A percentile compares a stretch with the other conserved stretches of the same genome.
Conservation (phyloP, 2,888 invertebrate genomes). For the Pristionchus fissidentatus region DNA sequence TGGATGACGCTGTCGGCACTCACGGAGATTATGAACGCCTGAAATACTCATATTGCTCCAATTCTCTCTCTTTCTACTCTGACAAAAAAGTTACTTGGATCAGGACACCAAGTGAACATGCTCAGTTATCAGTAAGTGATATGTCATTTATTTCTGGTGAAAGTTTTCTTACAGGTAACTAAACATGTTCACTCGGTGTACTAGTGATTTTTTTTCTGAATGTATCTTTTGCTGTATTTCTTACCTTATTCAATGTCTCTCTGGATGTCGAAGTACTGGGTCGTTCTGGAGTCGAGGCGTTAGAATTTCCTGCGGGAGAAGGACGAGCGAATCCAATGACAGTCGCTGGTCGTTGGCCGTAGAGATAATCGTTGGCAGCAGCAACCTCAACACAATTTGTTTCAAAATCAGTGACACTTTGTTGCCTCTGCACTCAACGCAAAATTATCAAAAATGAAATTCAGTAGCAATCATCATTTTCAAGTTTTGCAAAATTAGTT, state of each 20-base stretch:
- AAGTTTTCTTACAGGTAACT: no score
- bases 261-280: not conserved
- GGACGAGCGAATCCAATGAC: conserved; percentile 67
- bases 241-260: conserved; percentile 20
- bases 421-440: no score
- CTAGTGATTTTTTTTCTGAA: not conserved
- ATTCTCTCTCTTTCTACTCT: not conserved
- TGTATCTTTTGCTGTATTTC: not conserved
- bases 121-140: no score
- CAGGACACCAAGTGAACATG: no score
- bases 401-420: not conserved
- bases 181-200: no score
- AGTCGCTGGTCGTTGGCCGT: conserved; percentile 70
- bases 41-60: not conserved
- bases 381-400: conserved; percentile 51
- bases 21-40: conserved; percentile 32
- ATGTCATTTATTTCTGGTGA: no score
- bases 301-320: conserved; percentile 10
- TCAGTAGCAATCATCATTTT: no score
- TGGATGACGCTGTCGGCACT: conserved; percentile 52
- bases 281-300: conserved; percentile 47
- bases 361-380: conserved; percentile 59
- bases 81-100: no score
- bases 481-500: no score
- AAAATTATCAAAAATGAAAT: no score